phyloP scores from a whole-genome alignment of 2,113 vertebrate species.

The Nibea albiflora region DNA sequence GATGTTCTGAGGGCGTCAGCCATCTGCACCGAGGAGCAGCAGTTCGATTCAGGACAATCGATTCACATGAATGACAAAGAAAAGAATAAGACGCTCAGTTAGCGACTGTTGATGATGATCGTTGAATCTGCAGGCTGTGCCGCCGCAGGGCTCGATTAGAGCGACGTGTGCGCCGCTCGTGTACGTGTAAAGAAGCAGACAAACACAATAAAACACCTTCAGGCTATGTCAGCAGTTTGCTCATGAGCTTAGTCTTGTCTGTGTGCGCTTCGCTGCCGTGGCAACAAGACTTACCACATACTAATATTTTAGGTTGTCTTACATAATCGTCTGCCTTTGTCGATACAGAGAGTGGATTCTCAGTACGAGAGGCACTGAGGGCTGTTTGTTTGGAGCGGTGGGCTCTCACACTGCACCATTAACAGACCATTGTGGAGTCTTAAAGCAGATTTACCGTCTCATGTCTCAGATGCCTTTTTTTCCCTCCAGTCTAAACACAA shows the following conservation, averaged over 20 bases:
- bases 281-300: slow-evolving; percentile 62
- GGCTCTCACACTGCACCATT: not conserved
- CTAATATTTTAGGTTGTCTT: slow-evolving; percentile 63
- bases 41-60: not conserved
- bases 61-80: slow-evolving; percentile 22
- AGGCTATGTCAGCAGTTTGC: slow-evolving; percentile 56
- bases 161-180: slow-evolving; percentile 24
- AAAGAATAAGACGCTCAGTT: not conserved
- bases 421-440: slow-evolving; percentile 5
- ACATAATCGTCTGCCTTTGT: slow-evolving; percentile 62
- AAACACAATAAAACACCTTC: slow-evolving; percentile 23
- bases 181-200: not conserved
- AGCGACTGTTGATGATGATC: not conserved
- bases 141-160: slow-evolving; percentile 26
- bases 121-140: slow-evolving; percentile 14
- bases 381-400: slow-evolving; percentile 17
- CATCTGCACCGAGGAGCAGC: slow-evolving; percentile 34
- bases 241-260: slow-evolving; percentile 32
- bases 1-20: slow-evolving; percentile 40
- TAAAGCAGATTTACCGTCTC: slow-evolving; percentile 33
- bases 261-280: slow-evolving; percentile 66
- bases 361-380: not conserved
- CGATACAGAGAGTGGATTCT: slow-evolving; percentile 25
- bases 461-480: slow-evolving; percentile 10
- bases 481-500: slow-evolving; percentile 11